Conservation (phyloP, 1,140 invertebrate genomes). For the Papilio aristodemus region DNA sequence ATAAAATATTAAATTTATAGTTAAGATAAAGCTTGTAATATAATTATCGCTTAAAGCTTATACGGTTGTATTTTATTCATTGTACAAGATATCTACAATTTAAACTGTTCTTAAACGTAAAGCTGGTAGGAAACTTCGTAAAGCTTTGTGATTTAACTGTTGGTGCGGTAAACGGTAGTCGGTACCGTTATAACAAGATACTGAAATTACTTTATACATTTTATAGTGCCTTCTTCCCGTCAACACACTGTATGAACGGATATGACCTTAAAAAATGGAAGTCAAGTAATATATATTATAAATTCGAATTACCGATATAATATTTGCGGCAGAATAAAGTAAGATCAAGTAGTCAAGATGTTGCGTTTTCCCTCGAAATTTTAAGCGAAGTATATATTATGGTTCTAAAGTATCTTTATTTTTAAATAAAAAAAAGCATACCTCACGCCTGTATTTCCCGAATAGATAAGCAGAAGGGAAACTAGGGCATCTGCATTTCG, state of each 20-base stretch:
- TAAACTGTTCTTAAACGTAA: neutral
- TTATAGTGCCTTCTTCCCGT: neutral
- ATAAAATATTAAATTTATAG: too few relatives aligned
- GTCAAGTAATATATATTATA: neutral
- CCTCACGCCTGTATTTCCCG: too few relatives aligned
- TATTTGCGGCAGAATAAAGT: neutral
- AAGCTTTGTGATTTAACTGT: slow-evolving; percentile 21
- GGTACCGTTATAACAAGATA: slow-evolving; percentile 11
- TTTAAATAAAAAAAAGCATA: too few relatives aligned
- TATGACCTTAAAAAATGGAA: neutral
- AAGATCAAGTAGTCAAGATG: too few relatives aligned
- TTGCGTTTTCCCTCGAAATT: too few relatives aligned
- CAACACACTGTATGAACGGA: neutral
- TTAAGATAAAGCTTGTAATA: too few relatives aligned
- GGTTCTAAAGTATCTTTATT: too few relatives aligned
- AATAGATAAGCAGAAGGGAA: too few relatives aligned
- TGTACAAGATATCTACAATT: neutral
- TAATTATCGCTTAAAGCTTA: too few relatives aligned
- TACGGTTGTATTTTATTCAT: neutral
- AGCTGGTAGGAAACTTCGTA: neutral
- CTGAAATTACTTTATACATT: slow-evolving; percentile 8
- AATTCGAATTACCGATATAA: neutral
- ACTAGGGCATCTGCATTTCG: too few relatives aligned
- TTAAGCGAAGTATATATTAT: too few relatives aligned
- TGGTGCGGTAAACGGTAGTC: slow-evolving; percentile 7